phyloP scores from a whole-genome alignment of 2,888 invertebrate species.

The Calliscelio sp. region DNA sequence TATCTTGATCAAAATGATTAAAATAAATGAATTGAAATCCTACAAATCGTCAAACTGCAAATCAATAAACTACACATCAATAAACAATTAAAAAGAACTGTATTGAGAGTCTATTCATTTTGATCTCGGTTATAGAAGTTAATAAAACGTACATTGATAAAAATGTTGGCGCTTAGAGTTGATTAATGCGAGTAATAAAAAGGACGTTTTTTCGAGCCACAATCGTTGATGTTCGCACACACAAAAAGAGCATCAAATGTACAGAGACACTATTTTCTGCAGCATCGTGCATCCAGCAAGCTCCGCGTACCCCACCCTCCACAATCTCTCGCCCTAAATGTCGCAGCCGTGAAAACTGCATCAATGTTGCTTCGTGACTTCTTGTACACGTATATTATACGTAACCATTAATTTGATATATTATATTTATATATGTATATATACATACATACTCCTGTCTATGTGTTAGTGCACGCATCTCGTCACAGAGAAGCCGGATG shows the following conservation, averaged over 20 bases:
- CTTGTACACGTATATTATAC: conserved; percentile 35
- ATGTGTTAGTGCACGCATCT: conserved; percentile 68
- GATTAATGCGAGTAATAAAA: no score
- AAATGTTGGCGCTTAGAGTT: no score
- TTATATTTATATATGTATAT: conserved; percentile 12
- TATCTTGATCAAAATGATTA: conserved; percentile 74
- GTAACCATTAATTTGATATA: not conserved
- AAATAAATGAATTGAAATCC: no score
- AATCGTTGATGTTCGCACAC: conserved; percentile 41
- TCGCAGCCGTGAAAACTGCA: conserved; percentile 40
- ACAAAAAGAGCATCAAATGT: conserved; percentile 32
- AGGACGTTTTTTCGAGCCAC: conserved; percentile 47
- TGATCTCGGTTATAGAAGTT: no score
- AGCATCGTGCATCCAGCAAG: conserved; percentile 36
- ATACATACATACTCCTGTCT: conserved; percentile 10
- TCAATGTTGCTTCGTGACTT: conserved; percentile 64
- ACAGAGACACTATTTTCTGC: conserved; percentile 48
- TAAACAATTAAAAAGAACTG: no score
- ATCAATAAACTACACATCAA: not conserved
- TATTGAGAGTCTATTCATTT: no score
- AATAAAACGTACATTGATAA: no score
- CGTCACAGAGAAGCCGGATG: conserved; percentile 33
- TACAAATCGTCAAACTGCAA: no score
- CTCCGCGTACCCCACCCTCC: not conserved
- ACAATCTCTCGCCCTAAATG: conserved; percentile 51